Evolutionary conservation across 1,140 invertebrate species (phyloP).

Genomic region (Pseudomyrmex gracilis): DNA sequence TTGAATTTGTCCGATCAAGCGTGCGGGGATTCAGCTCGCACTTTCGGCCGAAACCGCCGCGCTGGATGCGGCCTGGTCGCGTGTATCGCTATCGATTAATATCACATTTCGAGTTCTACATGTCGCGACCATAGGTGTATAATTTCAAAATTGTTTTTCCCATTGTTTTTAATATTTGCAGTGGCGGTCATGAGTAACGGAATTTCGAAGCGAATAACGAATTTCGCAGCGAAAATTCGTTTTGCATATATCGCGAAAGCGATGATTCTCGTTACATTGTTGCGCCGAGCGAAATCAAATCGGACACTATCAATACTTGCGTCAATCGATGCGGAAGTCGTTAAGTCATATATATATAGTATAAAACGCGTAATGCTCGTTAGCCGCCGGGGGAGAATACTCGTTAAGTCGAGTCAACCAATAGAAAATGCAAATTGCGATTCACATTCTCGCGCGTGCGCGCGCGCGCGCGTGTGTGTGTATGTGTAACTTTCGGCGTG

Average conservation of each 20-base stretch:
- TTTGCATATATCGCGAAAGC: background rate
- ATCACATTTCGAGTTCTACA: background rate
- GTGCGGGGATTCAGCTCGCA: no score
- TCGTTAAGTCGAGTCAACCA: slow-evolving; percentile 59
- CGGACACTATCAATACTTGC: slow-evolving; percentile 50
- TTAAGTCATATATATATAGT: slow-evolving; percentile 40
- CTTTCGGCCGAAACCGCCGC: no score
- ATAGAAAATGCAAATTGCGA: slow-evolving; percentile 59
- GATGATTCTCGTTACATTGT: slow-evolving; percentile 33
- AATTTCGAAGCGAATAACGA: background rate
- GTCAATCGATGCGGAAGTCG: slow-evolving; percentile 37
- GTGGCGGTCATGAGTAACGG: background rate
- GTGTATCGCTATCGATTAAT: background rate
- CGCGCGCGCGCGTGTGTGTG: no score
- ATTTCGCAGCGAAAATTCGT: background rate
- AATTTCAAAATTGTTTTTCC: no score
- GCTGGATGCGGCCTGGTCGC: no score
- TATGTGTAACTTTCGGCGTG: slow-evolving; percentile 25
- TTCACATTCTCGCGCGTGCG: slow-evolving; percentile 28
- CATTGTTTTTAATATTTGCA: background rate
- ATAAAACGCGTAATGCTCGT: slow-evolving; percentile 42
- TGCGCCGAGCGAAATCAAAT: slow-evolving; percentile 35
- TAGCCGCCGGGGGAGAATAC: slow-evolving; percentile 25
- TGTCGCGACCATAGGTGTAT: no score
- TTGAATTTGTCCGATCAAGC: background rate